These are phyloP conservation scores for Quadroppia sp. DNA, from an alignment of 2,888 invertebrate genomes.

Conservation along the genomic window DNA sequence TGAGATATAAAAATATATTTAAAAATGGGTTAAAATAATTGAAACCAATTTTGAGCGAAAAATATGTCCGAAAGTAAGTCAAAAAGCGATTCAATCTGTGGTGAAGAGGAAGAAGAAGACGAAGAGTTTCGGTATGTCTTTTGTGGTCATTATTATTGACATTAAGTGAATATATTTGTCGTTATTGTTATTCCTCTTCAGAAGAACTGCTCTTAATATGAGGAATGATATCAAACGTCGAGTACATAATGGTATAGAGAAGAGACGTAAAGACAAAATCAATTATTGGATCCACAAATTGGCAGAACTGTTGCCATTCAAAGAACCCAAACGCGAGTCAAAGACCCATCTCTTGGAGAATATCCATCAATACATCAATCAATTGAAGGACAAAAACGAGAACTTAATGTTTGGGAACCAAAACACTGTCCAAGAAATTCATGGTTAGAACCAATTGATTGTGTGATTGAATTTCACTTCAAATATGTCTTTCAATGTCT, in stretches of 20 bases:
- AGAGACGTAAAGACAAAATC: slow-evolving; percentile 52
- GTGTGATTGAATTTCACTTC: slow-evolving; percentile 43
- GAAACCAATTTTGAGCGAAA: neutral
- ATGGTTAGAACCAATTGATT: slow-evolving; percentile 44
- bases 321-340: slow-evolving; percentile 46
- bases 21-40: neutral
- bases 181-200: neutral
- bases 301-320: slow-evolving; percentile 45
- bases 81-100: neutral
- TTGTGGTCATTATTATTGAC: neutral
- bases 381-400: slow-evolving; percentile 50
- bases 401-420: slow-evolving; percentile 48
- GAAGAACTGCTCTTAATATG: neutral
- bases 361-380: slow-evolving; percentile 51
- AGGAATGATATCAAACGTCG: slow-evolving; percentile 43
- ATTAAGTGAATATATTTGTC: neutral
- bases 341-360: slow-evolving; percentile 51
- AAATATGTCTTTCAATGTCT: slow-evolving; percentile 43
- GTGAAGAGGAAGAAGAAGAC: neutral
- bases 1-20: neutral
- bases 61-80: neutral
- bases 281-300: slow-evolving; percentile 48
- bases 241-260: slow-evolving; percentile 49
- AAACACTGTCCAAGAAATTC: slow-evolving; percentile 48
- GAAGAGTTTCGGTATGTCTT: neutral